Conservation (phyloP, 2,888 invertebrate genomes). For the Eugnorisma glareosa region DNA sequence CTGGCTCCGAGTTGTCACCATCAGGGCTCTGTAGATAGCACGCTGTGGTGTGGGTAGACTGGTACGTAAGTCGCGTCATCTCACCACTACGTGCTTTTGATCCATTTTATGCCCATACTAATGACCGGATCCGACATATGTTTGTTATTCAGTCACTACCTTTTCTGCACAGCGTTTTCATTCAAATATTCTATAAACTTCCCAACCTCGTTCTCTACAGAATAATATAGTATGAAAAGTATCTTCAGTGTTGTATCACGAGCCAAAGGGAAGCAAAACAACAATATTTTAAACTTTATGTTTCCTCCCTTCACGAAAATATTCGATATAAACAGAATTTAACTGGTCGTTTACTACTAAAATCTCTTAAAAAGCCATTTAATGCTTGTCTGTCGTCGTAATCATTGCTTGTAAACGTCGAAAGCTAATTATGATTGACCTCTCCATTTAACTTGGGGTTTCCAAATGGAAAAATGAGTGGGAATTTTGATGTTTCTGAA, state of each 20-base stretch:
- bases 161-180: not conserved
- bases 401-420: conserved; percentile 2
- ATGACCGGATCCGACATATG: too few relatives aligned
- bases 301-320: conserved; percentile 46
- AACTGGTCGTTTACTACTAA: conserved; percentile 24
- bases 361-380: conserved; percentile 31
- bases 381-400: not conserved
- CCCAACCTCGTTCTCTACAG: not conserved
- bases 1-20: too few relatives aligned
- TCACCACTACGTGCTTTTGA: too few relatives aligned
- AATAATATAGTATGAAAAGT: conserved; percentile 10
- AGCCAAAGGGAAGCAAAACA: conserved; percentile 40
- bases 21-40: too few relatives aligned
- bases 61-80: too few relatives aligned
- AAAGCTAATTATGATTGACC: conserved; percentile 15
- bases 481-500: not conserved
- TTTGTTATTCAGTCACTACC: not conserved
- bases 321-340: conserved; percentile 40
- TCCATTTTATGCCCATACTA: too few relatives aligned
- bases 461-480: conserved; percentile 2
- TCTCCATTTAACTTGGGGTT: not conserved
- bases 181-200: conserved; percentile 3
- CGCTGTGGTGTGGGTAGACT: too few relatives aligned
- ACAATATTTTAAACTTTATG: conserved; percentile 56
- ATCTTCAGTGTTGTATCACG: conserved; percentile 25